Evolutionary conservation across 2,113 vertebrate species (phyloP), one percentile per base, ranked within the genome.

Genomic region (Azemiops feae): DNA sequence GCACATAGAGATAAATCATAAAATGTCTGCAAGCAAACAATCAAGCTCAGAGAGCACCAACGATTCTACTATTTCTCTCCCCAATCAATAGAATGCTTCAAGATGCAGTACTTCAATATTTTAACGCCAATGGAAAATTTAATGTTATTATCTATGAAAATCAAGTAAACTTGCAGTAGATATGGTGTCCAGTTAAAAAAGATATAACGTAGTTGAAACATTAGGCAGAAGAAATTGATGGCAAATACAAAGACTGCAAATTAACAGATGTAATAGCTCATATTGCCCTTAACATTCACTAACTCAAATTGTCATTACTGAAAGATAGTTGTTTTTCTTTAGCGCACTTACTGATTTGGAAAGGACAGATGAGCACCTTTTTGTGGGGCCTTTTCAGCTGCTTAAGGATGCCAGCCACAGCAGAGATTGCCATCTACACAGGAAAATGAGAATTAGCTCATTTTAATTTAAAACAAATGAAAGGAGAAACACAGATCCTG

Each of bases 391-490:
- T 99, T 96, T 99, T 99, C 85, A 99, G 97, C 93, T 99, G 99
- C 92, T 99, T 99, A 94, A 99, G 98, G 96, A 99, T 98, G 30
- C 99, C 99, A 96, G 98, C 98, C 57, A 99, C 98, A 92, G 99
- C 98, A 53, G 99, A 99, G 96, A 99, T 99, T 0, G 99, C 98
- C 98, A 99, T 98, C 99, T 99, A 96, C 16, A 95, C 95, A 89
- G 94, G 64, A 93, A 87, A 96, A 85, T 0, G 0, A 10, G 1
- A 1, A 93, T 89, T 88, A 81, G 81, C 1, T 3, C 4, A 52
- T 27, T 81, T 43, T 22, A 81, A 22, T 81, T 81, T 81, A 43
- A 39, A 81, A 22, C 34, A 43, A 43, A 43, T 81, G 34, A 43
- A 81, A 81, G 18, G 18, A 81, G 69, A 74, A 74, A 74, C 69